Evolutionary conservation across 2,888 invertebrate genomes (phyloP).

Genomic region (Tipula lateralis): DNA sequence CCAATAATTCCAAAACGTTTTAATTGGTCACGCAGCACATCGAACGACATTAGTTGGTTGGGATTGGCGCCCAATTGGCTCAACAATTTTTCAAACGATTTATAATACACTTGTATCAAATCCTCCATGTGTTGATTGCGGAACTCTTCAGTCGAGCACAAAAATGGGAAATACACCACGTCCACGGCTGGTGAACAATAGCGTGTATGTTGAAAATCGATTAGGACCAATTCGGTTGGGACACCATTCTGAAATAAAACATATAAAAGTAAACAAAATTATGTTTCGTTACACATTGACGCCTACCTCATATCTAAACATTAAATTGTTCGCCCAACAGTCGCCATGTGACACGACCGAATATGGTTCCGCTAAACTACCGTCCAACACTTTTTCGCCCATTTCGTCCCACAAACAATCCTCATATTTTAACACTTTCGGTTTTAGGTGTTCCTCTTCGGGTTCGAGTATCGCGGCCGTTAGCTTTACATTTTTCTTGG

Average conservation of each 20-base stretch:
- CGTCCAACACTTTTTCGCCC: background rate
- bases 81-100: background rate
- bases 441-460: background rate
- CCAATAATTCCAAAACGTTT: slow-evolving; percentile 11
- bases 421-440: background rate
- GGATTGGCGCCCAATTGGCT: background rate
- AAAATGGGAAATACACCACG: background rate
- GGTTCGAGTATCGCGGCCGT: background rate
- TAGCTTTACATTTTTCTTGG: background rate
- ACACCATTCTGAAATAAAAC: background rate
- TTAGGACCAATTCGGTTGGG: background rate
- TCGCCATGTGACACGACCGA: background rate
- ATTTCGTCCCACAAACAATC: background rate
- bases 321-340: background rate
- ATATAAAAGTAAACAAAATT: background rate
- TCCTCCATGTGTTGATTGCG: background rate
- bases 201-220: background rate
- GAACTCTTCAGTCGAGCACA: background rate
- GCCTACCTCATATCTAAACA: background rate
- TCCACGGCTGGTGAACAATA: background rate
- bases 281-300: background rate
- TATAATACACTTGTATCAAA: background rate
- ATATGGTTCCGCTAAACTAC: background rate
- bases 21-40: background rate
- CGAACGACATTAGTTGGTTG: background rate